Evolutionary conservation across 2,888 invertebrate species (phyloP).

Genomic region (Campaea margaritaria): DNA sequence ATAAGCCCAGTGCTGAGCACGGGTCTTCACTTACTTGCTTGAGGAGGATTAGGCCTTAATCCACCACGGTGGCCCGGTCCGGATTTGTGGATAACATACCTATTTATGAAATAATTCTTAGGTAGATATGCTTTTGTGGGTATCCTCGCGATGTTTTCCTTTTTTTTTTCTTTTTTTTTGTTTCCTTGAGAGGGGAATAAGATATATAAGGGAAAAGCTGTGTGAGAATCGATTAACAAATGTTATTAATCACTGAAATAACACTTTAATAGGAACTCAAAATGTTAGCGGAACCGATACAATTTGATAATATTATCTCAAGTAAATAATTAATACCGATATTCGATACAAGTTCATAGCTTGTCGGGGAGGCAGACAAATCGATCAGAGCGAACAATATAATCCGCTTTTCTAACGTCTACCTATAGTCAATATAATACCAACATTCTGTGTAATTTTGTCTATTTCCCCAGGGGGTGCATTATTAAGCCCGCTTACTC

Average conservation of each 20-base stretch:
- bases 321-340: slow-evolving; percentile 31
- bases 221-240: background rate
- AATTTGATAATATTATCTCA: slow-evolving; percentile 17
- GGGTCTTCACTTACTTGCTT: too few species aligned
- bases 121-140: too few species aligned
- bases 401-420: slow-evolving; percentile 45
- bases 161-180: too few species aligned
- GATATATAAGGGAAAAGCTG: too few species aligned
- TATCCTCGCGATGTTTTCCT: too few species aligned
- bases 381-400: slow-evolving; percentile 41
- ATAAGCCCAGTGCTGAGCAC: too few species aligned
- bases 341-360: slow-evolving; percentile 25
- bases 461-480: slow-evolving; percentile 37
- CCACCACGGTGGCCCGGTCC: too few species aligned
- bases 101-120: too few species aligned
- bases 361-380: slow-evolving; percentile 29
- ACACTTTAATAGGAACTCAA: background rate
- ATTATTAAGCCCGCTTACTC: slow-evolving; percentile 29
- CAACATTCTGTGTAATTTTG: slow-evolving; percentile 33
- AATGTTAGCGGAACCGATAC: slow-evolving; percentile 8
- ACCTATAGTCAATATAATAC: slow-evolving; percentile 7
- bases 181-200: too few species aligned
- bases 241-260: background rate
- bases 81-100: too few species aligned
- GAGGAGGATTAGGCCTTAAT: too few species aligned